Percentiles rank a stretch among this genome's conserved stretches.
phyloP scores from a whole-genome alignment of 64 coral and sea anemone species.

The Catalaphyllia jardinei region DNA sequence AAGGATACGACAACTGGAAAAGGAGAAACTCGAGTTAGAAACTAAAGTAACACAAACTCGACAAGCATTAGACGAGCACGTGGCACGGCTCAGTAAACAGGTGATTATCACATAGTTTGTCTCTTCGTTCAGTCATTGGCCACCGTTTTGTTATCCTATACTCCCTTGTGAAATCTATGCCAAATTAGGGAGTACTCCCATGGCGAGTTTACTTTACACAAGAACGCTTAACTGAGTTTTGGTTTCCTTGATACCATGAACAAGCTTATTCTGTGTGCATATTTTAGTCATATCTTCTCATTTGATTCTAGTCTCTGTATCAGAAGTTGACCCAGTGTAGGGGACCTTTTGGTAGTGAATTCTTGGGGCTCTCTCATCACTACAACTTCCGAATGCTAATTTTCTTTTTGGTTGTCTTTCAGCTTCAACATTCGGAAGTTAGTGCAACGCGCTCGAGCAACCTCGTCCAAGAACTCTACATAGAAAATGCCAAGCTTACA shows the following conservation, averaged over 20 bases:
- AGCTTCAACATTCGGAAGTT: slow-evolving; percentile 85
- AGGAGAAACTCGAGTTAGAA: slow-evolving; percentile 76
- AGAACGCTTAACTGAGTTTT: no score
- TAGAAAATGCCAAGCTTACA: slow-evolving; percentile 91
- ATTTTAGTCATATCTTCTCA: no score
- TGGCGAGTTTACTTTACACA: no score
- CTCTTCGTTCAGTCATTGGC: background rate
- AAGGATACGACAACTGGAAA: slow-evolving; percentile 76
- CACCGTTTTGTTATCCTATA: no score
- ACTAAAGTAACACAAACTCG: slow-evolving; percentile 76
- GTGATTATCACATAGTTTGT: slow-evolving; percentile 26
- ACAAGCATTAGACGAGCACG: slow-evolving; percentile 89
- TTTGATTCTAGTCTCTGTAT: no score
- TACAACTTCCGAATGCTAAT: background rate
- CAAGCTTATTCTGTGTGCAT: no score
- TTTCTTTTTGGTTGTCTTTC: background rate
- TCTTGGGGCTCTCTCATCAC: background rate
- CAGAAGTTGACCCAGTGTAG: background rate
- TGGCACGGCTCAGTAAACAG: slow-evolving; percentile 91
- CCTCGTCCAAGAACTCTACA: slow-evolving; percentile 92
- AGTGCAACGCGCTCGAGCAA: slow-evolving; percentile 76
- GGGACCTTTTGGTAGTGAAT: background rate
- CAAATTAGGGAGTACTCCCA: no score
- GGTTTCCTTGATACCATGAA: no score
- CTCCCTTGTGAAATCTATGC: no score